Conservation (phyloP, 1,140 invertebrate genomes). For the Cotesia chilonis region DNA sequence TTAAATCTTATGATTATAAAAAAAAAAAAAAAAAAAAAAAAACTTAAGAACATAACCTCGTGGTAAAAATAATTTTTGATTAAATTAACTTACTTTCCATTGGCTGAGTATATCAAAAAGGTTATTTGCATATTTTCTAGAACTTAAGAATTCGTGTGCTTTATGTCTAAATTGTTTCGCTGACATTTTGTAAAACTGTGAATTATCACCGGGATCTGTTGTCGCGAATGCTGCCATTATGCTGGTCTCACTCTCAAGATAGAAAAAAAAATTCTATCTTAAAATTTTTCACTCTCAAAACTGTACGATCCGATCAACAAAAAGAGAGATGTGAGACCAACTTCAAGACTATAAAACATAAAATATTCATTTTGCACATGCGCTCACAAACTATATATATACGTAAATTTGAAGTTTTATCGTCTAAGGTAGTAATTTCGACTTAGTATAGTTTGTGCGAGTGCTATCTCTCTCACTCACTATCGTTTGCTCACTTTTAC, state of each 20-base stretch:
- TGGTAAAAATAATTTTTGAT: background rate
- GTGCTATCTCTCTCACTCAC: no score
- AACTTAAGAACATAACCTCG: conserved; percentile 10
- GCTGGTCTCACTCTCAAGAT: conserved; percentile 1
- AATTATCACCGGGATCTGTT: conserved; percentile 29
- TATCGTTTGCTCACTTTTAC: no score
- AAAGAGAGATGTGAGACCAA: background rate
- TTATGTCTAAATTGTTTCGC: conserved; percentile 70
- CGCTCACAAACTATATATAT: no score
- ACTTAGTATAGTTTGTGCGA: no score
- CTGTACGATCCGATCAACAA: background rate
- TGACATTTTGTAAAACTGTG: conserved; percentile 54
- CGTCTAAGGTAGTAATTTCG: no score
- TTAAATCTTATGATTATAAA: conserved; percentile 9
- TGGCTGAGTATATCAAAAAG: conserved; percentile 71
- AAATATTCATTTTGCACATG: no score
- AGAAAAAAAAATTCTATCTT: background rate
- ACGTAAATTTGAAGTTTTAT: no score
- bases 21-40: background rate
- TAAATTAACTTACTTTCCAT: conserved; percentile 67
- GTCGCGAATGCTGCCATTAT: conserved; percentile 38
- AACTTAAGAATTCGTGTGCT: conserved; percentile 73
- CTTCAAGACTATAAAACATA: no score
- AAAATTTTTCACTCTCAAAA: conserved; percentile 3
- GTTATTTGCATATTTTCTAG: conserved; percentile 71